Percentiles rank a stretch among this genome's conserved stretches.
These are phyloP conservation scores for Cervus canadensis DNA, from an alignment of 2,113 vertebrate genomes.

Conservation along the genomic window DNA sequence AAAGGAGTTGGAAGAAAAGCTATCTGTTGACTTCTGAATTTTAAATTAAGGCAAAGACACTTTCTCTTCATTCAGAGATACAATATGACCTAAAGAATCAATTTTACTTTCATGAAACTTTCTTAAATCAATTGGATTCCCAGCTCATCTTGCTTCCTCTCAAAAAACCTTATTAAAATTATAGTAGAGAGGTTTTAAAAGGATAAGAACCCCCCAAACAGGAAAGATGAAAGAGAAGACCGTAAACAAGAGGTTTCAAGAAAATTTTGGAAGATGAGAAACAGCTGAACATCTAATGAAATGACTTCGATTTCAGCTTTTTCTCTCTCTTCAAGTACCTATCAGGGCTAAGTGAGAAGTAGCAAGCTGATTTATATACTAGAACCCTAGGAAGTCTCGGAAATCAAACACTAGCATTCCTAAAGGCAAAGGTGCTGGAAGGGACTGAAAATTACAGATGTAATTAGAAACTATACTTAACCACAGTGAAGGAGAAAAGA, in stretches of 20 bases:
- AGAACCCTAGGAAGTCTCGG: not conserved
- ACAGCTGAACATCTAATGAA: not conserved
- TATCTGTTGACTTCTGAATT: not conserved
- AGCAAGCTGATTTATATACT: not conserved
- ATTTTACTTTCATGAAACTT: not conserved
- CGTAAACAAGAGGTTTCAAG: not conserved
- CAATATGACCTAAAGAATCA: not conserved
- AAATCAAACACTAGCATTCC: fast-evolving
- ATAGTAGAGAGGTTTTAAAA: not conserved
- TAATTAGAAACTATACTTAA: not conserved
- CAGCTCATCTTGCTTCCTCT: not conserved
- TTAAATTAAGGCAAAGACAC: not conserved
- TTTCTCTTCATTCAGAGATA: not conserved
- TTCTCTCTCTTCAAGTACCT: not conserved
- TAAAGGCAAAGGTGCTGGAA: not conserved
- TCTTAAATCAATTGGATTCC: not conserved
- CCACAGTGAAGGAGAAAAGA: not conserved
- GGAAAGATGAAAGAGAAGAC: not conserved
- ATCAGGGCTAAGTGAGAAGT: not conserved
- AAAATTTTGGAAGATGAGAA: not conserved
- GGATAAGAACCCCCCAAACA: not conserved
- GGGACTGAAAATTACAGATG: not conserved
- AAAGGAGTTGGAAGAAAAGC: not conserved
- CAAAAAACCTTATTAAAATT: not conserved
- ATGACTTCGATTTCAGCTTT: not conserved